phyloP scores from a whole-genome alignment of 30 jellyfish, hydroid and myxozoan genomes.

The Phacellophora camtschatica region DNA sequence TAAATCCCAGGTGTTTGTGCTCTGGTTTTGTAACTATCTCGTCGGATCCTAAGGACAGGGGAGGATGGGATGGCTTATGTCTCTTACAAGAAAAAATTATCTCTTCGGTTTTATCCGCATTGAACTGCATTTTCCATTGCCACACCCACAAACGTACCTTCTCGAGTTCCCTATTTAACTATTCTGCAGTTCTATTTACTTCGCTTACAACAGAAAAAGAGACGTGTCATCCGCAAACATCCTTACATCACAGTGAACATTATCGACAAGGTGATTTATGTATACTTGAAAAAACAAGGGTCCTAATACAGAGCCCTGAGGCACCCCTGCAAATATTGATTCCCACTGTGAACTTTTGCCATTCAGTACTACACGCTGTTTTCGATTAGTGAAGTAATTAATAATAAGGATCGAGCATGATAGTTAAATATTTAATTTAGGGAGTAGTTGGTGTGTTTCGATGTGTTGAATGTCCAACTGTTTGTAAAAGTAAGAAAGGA shows the following conservation, averaged over 20 bases:
- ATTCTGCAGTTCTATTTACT: constrained; percentile 1
- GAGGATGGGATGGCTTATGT: constrained; percentile 3
- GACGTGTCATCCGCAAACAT: constrained; percentile 14
- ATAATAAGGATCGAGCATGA: no score
- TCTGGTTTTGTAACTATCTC: neutral
- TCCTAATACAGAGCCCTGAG: constrained; percentile 32
- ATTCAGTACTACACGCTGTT: no score
- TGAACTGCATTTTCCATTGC: no score
- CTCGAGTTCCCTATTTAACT: neutral
- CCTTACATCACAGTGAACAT: constrained; percentile 6
- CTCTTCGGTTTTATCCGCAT: no score
- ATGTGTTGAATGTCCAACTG: no score
- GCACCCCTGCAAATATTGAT: constrained; percentile 3
- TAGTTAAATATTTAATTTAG: no score
- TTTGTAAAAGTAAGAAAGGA: no score
- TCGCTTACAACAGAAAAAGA: constrained; percentile 11
- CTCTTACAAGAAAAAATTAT: neutral
- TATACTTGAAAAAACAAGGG: constrained; percentile 25
- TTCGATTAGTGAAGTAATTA: no score
- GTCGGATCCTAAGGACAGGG: neutral
- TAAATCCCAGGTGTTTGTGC: constrained; percentile 13
- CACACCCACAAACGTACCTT: no score
- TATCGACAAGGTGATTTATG: constrained; percentile 15
- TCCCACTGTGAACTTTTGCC: no score
- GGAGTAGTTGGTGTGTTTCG: no score